Evolutionary conservation across 2,113 vertebrate species (phyloP), one percentile per base, ranked within the genome.

Genomic region (Ptychochromis oligacanthus): DNA sequence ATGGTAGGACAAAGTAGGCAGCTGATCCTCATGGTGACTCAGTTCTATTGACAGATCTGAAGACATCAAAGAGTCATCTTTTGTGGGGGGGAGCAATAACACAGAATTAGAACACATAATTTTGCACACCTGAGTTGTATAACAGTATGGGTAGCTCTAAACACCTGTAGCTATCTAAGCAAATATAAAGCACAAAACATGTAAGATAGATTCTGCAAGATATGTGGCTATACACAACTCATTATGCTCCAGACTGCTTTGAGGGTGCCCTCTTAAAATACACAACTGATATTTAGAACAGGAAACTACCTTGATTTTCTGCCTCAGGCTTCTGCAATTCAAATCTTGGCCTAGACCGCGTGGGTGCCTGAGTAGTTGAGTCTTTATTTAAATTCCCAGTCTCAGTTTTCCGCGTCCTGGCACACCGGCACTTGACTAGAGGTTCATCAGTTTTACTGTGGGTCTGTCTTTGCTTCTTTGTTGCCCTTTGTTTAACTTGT

Each of bases 21-120:
- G 77, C 26, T 80, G 77, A 5, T 94, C 89, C 59, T 95, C 91
- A 31, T 90, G 65, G 10, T 89, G 72, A 86, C 92, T 95, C 60
- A 95, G 93, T 81, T 96, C 94, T 20, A 95, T 91, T 15, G 95
- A 95, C 2, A 95, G 85, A 86, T 95, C 95, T 60, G 94, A 95
- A 10, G 94, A 93, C 31, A 88, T 36, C 54, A 84, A 24, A n/a
- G 90, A 80, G 17, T 90, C 88, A 7, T 83, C 90, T 94, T 77
- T 46, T 81, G 56, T 54, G 13, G 54, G 55, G 28, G 12, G 17
- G 28, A 75, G 20, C 3, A 83, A 75, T 3, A 60, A 76, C 4
- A 86, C 15, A 75, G 36, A 86, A 81, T 81, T 77, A 88, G 9
- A 84, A 4, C 2, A 11, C 3, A 81, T n/a, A 0, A 59, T 36